A percentile compares a stretch with the other conserved stretches of the same genome.
These are phyloP conservation scores for Vanessa atalanta DNA, from an alignment of 1,140 invertebrate species.

Conservation along the genomic window DNA sequence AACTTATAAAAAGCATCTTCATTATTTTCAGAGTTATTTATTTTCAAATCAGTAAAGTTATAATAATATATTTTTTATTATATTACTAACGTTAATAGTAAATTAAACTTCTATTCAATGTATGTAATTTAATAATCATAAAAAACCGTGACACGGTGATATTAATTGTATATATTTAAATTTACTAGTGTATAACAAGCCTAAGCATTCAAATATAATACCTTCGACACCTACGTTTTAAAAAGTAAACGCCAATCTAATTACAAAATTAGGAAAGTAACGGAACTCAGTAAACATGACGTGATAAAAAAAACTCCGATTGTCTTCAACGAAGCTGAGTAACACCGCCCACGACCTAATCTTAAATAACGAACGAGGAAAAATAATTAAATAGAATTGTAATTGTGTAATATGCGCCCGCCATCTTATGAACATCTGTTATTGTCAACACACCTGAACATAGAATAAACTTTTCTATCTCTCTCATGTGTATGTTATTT, in stretches of 20 bases:
- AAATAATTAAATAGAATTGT: slow-evolving; percentile 79
- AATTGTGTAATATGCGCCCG: slow-evolving; percentile 77
- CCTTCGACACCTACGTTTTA: slow-evolving; percentile 36
- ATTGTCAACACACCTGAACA: slow-evolving; percentile 79
- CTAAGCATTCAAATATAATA: background rate
- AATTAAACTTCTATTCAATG: too few relatives aligned
- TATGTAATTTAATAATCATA: too few relatives aligned
- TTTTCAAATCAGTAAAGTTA: too few relatives aligned
- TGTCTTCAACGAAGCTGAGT: slow-evolving; percentile 51
- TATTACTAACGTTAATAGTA: too few relatives aligned
- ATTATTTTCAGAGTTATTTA: too few relatives aligned
- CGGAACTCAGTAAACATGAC: slow-evolving; percentile 56
- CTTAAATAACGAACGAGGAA: slow-evolving; percentile 63
- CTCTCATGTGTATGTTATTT: slow-evolving; percentile 37
- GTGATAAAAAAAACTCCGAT: slow-evolving; percentile 51
- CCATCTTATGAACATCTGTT: slow-evolving; percentile 77
- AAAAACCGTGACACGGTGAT: too few relatives aligned
- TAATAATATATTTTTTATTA: too few relatives aligned
- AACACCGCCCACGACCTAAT: slow-evolving; percentile 61
- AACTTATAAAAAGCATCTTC: too few relatives aligned
- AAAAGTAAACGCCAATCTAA: slow-evolving; percentile 59
- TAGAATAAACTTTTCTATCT: slow-evolving; percentile 44
- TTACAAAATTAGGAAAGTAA: slow-evolving; percentile 59
- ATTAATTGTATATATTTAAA: too few relatives aligned
- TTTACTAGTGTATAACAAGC: background rate